These are phyloP conservation scores for Chelonia mydas DNA, from an alignment of 2,797 vertebrate genomes.

Conservation along the genomic window DNA sequence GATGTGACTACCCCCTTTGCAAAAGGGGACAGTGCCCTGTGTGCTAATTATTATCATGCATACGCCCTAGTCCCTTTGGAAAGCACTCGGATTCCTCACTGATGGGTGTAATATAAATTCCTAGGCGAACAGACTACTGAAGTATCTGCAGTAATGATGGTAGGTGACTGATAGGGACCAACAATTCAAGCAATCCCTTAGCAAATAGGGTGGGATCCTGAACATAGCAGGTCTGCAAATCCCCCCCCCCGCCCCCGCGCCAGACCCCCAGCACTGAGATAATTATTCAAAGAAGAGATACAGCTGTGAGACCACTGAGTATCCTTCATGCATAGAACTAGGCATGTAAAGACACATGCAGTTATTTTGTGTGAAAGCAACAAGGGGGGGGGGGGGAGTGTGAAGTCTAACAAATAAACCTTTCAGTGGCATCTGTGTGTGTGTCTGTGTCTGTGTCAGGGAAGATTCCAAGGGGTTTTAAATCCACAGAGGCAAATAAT, in stretches of 20 bases:
- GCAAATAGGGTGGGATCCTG: background rate
- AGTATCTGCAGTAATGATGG: background rate
- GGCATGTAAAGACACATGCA: background rate
- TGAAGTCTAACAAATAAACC: background rate
- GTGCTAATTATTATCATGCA: background rate
- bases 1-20: background rate
- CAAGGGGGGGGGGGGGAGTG: fast-evolving
- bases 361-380: background rate
- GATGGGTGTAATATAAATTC: background rate
- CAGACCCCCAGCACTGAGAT: background rate
- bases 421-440: too few relatives aligned
- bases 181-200: background rate
- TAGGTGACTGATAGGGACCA: background rate
- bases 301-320: background rate
- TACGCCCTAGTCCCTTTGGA: background rate
- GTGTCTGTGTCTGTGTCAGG: background rate
- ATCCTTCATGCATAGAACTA: background rate
- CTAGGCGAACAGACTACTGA: background rate
- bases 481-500: background rate
- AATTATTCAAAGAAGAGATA: background rate
- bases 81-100: background rate
- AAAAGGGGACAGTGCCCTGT: background rate
- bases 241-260: fast-evolving
- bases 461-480: background rate
- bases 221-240: background rate